These are phyloP conservation scores for Eupithecia centaureata DNA, from an alignment of 2,888 invertebrate genomes.

Conservation along the genomic window DNA sequence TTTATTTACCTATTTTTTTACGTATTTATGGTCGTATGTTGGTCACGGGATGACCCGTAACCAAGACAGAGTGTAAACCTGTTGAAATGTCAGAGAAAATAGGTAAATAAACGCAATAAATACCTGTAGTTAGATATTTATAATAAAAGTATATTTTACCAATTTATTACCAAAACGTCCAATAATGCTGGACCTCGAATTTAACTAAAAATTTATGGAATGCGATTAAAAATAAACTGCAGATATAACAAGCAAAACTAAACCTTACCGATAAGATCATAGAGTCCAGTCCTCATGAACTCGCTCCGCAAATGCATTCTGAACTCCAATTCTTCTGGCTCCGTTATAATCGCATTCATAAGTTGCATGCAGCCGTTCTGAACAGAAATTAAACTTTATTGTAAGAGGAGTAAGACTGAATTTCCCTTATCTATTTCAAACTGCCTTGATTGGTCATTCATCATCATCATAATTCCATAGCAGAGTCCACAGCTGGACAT, in stretches of 20 bases:
- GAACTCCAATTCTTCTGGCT: conserved; percentile 95
- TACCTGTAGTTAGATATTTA: too few relatives aligned
- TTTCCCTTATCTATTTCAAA: background rate
- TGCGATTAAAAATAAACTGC: too few relatives aligned
- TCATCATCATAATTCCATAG: background rate
- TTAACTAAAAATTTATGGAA: too few relatives aligned
- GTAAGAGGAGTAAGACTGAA: background rate
- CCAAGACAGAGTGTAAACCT: too few relatives aligned
- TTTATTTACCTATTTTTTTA: too few relatives aligned
- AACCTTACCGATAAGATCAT: conserved; percentile 88
- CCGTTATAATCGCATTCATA: conserved; percentile 95
- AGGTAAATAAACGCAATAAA: too few relatives aligned
- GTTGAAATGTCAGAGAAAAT: too few relatives aligned
- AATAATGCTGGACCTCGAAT: too few relatives aligned
- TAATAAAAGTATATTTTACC: too few relatives aligned
- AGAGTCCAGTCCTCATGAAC: conserved; percentile 96
- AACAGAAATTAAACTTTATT: conserved; percentile 38
- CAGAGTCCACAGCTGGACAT: background rate
- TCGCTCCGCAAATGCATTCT: conserved; percentile 97
- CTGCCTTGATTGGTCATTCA: background rate
- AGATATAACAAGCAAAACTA: background rate
- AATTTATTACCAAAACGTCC: too few relatives aligned
- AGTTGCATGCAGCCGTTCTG: conserved; percentile 95
- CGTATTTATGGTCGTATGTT: too few relatives aligned
- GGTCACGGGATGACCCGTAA: too few relatives aligned